Evolutionary conservation across 2,797 vertebrate species (phyloP).

Genomic region (Typhlichthys eigenmanni): DNA sequence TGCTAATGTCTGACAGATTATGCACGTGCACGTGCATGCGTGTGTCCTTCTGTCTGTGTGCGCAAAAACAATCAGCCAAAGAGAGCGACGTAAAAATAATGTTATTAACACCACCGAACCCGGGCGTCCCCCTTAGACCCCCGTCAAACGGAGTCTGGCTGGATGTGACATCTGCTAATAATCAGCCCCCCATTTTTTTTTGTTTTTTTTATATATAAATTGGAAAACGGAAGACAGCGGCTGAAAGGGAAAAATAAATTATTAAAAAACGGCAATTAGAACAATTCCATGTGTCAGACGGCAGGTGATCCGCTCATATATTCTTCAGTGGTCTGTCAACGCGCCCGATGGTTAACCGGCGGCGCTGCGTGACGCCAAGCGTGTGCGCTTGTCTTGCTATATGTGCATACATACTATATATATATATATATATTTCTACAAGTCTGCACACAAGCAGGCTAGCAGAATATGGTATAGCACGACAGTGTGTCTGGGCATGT

Average conservation of each 20-base stretch:
- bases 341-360: not conserved
- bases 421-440: no score
- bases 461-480: no score
- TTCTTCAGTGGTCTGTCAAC: slow-evolving; percentile 10
- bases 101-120: no score
- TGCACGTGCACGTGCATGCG: not conserved
- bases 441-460: no score
- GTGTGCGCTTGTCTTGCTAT: not conserved
- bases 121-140: no score
- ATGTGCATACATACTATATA: no score
- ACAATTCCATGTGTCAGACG: not conserved
- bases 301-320: not conserved
- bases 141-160: not conserved
- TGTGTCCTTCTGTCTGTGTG: slow-evolving; percentile 7
- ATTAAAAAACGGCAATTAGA: not conserved
- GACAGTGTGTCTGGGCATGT: no score
- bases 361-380: not conserved
- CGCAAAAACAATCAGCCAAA: slow-evolving; percentile 18
- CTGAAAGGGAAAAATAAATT: not conserved
- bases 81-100: no score
- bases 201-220: not conserved
- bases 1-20: slow-evolving; percentile 11
- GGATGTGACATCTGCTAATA: slow-evolving; percentile 9
- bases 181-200: no score
- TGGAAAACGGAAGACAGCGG: not conserved